Evolutionary conservation across 37 sponge, comb jelly and placozoan species (phyloP), one percentile per base, ranked within the genome.

Genomic region (Aphrocallistes beatrix): DNA sequence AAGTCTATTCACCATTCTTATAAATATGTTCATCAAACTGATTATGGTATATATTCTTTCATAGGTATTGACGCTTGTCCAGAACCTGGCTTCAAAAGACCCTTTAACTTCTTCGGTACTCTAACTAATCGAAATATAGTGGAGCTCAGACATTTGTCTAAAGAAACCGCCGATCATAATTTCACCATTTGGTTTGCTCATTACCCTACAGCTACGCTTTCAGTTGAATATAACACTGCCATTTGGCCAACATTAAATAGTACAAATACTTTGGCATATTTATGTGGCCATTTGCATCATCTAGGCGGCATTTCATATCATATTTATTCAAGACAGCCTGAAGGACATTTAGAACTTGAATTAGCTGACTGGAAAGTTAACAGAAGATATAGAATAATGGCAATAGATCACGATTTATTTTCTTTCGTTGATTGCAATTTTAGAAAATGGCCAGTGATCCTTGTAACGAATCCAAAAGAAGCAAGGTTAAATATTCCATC

Each of bases 31-130:
- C 89, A 93, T 85, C 37, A 37, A 17, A 90, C 92, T 6, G 23
- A 81, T 25, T 93, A 89, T 86, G 96, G 96, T 0, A 82, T 30
- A 25, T 95, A 95, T 85, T 83, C 84, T 13, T 95, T 95, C 81
- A 85, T 93, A n/a, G 92, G 83, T 0, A 9, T 95, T 19, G 94
- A 95, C 87, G 94, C 92, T 32, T 87, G 89, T 38, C 96, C 94
- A 0, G 25, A 25, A 13, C 96, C 93, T 8, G 96, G 96, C 0
- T 92, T 90, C 38, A 86, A 81, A 37, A 47, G 94, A 86, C 96
- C 96, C 0, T 95, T 69, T 85, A 95, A 95, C 39, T 95, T 95
- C 85, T 95, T 95, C 91, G 96, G 96, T 3, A 39, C 90, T 16
- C 39, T 95, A 32, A 84, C 88, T 81, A 90, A 93, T 8, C 91